Conservation (phyloP, 2,797 vertebrate species). For the Ispidina lecontei region DNA sequence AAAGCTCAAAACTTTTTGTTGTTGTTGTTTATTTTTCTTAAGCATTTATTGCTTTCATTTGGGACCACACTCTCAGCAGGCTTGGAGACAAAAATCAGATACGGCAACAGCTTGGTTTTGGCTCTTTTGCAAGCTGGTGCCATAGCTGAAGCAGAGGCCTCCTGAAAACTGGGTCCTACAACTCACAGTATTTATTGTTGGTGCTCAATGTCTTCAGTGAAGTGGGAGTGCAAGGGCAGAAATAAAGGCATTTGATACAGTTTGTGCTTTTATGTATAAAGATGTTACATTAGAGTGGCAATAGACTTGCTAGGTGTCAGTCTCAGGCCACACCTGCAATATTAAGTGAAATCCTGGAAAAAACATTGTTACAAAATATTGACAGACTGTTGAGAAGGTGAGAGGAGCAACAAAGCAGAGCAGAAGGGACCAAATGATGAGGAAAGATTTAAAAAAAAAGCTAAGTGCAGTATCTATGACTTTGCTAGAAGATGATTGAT, state of each 20-base stretch:
- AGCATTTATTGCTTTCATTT: background rate
- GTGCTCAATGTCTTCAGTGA: background rate
- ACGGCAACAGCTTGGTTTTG: background rate
- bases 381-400: slow-evolving; percentile 48
- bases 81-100: background rate
- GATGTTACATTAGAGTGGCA: background rate
- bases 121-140: background rate
- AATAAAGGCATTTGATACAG: background rate
- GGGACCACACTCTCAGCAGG: background rate
- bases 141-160: background rate
- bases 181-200: background rate
- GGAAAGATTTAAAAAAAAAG: slow-evolving; percentile 39
- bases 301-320: background rate
- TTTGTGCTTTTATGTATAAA: background rate
- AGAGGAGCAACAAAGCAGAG: slow-evolving; percentile 41
- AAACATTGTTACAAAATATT: background rate
- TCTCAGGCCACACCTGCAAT: background rate
- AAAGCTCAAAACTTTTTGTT: background rate
- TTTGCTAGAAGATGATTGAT: slow-evolving; percentile 54
- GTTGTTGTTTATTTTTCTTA: background rate
- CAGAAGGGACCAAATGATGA: slow-evolving; percentile 54
- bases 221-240: background rate
- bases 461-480: slow-evolving; percentile 31
- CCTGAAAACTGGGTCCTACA: background rate
- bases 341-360: background rate